Base-by-base conservation (phyloP, 2,113 vertebrate species). In the Chlorodrepanis virens region DNA sequence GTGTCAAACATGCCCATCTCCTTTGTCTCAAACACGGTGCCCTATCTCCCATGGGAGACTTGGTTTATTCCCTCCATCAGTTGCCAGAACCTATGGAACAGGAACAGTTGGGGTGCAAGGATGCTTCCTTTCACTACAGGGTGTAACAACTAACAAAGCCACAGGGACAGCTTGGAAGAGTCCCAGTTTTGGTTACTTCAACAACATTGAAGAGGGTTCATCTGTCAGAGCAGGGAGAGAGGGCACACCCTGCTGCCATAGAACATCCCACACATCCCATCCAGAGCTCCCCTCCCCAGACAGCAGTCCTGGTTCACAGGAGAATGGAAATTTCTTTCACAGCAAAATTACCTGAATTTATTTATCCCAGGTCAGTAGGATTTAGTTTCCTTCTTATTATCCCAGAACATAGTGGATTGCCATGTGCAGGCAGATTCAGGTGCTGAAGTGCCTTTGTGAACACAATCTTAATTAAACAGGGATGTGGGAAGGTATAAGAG, bases 231-330 rank as follows among this genome's bases (percentile, higher is more conserved):
- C 0, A 6, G 40, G 53, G 45, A 61, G 10, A 52, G 18, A 15
- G 0, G 12, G 29, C 13, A 52, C 23, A 53, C 8, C 13, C 39
- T 6, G 24, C 20, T 9, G 5, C 31, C 10, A 3, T 0, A 27
- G 3, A 33, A 27, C 10, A 31, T 20, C 27, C 20, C 33, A 27
- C 61, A 14, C 35, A 56, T 35, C 49, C 27, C 67, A 75, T 3
- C 15, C 35, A 57, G 16, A 64, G 42, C 39, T 65, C 16, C 13
- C 47, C 39, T 69, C 47, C 59, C 14, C 10, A 18, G 20, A 5
- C n/a, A 39, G 25, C 47, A 23, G 14, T 19, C 24, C 28, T 22
- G 10, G 8, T 11, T 60, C 24, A 19, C 39, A 33, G 25, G 15
- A 10, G 6, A 39, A 39, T 6, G 31, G 49, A 59, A 39, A 31